Conservation (phyloP, 2,888 invertebrate species). For the Oasisia sp. region DNA sequence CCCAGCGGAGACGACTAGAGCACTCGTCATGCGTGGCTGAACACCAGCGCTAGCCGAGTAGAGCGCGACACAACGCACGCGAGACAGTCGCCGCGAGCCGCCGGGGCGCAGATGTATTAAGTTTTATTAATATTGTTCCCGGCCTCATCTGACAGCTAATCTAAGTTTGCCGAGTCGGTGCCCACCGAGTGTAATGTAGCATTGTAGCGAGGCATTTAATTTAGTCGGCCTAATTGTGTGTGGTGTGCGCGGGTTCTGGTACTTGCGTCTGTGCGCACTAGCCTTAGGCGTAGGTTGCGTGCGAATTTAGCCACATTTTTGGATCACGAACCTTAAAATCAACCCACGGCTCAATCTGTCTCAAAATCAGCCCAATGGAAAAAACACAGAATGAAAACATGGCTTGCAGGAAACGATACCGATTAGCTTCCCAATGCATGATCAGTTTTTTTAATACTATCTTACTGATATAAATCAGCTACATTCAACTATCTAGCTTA, state of each 20-base stretch:
- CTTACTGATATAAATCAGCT: too few species aligned
- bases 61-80: neutral
- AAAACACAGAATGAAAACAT: neutral
- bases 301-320: neutral
- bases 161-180: neutral
- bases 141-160: neutral
- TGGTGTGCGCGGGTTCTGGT: neutral
- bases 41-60: neutral
- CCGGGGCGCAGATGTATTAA: neutral
- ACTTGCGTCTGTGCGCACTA: neutral
- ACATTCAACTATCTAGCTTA: too few species aligned
- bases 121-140: neutral
- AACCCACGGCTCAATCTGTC: neutral
- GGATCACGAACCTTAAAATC: neutral
- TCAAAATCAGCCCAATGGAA: neutral
- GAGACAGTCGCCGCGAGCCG: neutral
- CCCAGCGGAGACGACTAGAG: neutral
- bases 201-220: neutral
- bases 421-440: neutral
- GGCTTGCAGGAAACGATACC: neutral
- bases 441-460: too few species aligned
- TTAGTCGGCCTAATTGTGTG: neutral
- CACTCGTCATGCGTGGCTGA: neutral
- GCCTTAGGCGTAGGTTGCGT: neutral
- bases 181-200: too few species aligned